phyloP scores from a whole-genome alignment of 1,140 invertebrate genomes.

The Penaeus vannamei region DNA sequence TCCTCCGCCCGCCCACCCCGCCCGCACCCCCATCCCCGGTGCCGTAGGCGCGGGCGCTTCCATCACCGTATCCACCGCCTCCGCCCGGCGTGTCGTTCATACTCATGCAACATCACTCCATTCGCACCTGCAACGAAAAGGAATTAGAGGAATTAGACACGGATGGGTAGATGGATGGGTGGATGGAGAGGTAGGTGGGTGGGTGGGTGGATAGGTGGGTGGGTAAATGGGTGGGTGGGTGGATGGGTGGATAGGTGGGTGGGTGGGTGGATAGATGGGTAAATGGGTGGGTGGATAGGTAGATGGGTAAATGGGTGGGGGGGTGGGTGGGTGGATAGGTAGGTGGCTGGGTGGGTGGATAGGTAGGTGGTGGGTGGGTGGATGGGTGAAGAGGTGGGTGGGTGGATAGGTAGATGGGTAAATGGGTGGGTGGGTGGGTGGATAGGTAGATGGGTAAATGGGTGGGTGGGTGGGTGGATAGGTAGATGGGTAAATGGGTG shows the following conservation, averaged over 20 bases:
- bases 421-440: neutral
- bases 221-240: neutral
- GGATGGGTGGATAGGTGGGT: neutral
- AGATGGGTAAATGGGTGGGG: neutral
- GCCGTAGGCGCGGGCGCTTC: conserved; percentile 21
- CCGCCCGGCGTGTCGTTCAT: conserved; percentile 44
- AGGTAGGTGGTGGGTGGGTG: no score
- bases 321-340: neutral
- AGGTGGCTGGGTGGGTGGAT: no score
- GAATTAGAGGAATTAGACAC: no score
- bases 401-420: no score
- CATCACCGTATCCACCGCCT: conserved; percentile 23
- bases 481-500: neutral
- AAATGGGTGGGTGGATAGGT: neutral
- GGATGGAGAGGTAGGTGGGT: neutral
- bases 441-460: neutral
- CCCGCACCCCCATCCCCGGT: conserved; percentile 33
- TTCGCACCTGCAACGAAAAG: neutral
- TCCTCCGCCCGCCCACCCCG: conserved; percentile 39
- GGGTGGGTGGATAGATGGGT: neutral
- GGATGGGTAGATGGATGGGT: no score
- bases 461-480: neutral
- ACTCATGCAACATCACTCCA: conserved; percentile 46
- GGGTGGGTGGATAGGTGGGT: neutral
- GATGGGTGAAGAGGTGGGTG: no score